phyloP scores from a whole-genome alignment of 2,113 vertebrate genomes.

The Mormyrus iriodes region DNA sequence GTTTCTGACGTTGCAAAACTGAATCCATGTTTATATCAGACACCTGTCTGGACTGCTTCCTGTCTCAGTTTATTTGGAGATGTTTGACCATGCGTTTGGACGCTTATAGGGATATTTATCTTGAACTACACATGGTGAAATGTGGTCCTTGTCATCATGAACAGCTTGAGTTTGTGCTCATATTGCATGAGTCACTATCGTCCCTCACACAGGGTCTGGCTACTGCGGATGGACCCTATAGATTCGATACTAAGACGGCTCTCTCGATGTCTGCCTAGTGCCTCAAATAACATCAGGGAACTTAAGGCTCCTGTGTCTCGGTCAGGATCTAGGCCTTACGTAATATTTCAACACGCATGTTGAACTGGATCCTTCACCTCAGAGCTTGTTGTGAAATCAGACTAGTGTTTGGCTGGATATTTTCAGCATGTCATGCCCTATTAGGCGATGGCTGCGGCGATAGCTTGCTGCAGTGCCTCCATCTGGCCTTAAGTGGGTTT shows the following conservation, averaged over 20 bases:
- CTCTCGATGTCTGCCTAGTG: background rate
- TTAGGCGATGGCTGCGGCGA: background rate
- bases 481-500: background rate
- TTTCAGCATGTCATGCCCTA: background rate
- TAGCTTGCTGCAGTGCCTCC: background rate
- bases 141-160: background rate
- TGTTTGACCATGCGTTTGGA: background rate
- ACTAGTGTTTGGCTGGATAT: background rate
- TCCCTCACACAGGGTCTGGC: background rate
- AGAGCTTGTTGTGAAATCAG: background rate
- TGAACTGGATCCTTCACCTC: background rate
- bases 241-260: background rate
- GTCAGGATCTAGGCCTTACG: background rate
- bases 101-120: background rate
- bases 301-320: background rate
- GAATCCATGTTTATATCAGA: background rate
- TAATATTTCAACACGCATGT: background rate
- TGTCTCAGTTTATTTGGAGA: background rate
- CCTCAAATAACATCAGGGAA: background rate
- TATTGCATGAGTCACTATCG: background rate
- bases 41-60: background rate
- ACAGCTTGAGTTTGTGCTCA: background rate
- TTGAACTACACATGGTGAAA: background rate
- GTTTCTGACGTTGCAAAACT: background rate
- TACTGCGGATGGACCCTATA: background rate